phyloP scores from a whole-genome alignment of 2,113 vertebrate genomes.

The Paracanthobrama guichenoti region DNA sequence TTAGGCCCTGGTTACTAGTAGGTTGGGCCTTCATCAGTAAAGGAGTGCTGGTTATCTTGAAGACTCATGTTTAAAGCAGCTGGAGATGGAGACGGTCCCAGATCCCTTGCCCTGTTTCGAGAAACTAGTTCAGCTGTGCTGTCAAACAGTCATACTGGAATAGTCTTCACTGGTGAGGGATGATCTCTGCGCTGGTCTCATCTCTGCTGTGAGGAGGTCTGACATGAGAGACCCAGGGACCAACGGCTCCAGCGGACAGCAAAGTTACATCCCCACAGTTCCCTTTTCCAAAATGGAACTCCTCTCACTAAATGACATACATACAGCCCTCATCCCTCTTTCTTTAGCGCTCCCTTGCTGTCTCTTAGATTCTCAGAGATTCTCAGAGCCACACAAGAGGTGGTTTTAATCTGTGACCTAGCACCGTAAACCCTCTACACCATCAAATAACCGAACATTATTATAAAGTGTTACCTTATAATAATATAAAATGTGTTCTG shows the following conservation, averaged over 20 bases:
- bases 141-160: neutral
- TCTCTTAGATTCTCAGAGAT: neutral
- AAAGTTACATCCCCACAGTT: neutral
- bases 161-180: slow-evolving; percentile 5
- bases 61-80: neutral
- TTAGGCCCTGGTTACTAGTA: neutral
- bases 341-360: neutral
- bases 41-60: neutral
- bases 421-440: no score
- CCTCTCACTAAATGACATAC: neutral
- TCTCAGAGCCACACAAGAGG: neutral
- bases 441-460: no score
- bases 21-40: neutral
- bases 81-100: neutral
- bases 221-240: slow-evolving; percentile 74
- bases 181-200: slow-evolving; percentile 72
- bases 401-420: no score
- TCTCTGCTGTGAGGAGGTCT: slow-evolving; percentile 76
- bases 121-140: slow-evolving; percentile 5
- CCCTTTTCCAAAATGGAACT: neutral
- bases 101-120: neutral
- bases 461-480: no score
- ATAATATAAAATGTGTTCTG: no score
- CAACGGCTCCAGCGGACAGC: slow-evolving; percentile 74
- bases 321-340: neutral